Evolutionary conservation across 2,888 invertebrate genomes (phyloP).

Genomic region (Bombylius discolor): DNA sequence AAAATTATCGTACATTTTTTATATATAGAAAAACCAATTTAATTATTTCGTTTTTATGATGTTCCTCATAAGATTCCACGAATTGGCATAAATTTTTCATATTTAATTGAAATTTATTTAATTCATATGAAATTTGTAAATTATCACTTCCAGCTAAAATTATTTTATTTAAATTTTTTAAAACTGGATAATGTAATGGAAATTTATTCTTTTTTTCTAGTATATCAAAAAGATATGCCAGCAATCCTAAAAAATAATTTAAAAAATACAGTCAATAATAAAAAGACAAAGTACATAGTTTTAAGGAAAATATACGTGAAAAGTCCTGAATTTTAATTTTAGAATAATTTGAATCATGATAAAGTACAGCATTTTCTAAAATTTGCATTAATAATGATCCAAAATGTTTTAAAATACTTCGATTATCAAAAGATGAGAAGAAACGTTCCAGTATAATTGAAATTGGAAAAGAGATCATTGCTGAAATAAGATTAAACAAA

Average conservation of each 20-base stretch:
- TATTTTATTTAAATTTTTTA: background rate
- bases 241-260: background rate
- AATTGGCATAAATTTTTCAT: background rate
- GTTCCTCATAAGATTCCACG: background rate
- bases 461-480: background rate
- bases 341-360: background rate
- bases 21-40: slow-evolving; percentile 1
- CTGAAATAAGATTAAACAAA: background rate
- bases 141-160: background rate
- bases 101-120: slow-evolving; percentile 22
- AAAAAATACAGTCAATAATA: background rate
- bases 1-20: background rate
- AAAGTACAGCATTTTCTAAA: background rate
- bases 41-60: background rate
- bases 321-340: background rate
- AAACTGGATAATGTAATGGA: background rate
- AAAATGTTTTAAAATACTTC: background rate
- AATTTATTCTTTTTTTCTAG: background rate
- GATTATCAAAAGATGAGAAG: background rate
- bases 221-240: background rate
- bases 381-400: slow-evolving; percentile 1
- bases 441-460: background rate
- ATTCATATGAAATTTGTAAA: background rate
- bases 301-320: background rate
- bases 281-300: background rate